Conservation (phyloP, 2,797 vertebrate genomes). For the Tarsius wallacei region DNA sequence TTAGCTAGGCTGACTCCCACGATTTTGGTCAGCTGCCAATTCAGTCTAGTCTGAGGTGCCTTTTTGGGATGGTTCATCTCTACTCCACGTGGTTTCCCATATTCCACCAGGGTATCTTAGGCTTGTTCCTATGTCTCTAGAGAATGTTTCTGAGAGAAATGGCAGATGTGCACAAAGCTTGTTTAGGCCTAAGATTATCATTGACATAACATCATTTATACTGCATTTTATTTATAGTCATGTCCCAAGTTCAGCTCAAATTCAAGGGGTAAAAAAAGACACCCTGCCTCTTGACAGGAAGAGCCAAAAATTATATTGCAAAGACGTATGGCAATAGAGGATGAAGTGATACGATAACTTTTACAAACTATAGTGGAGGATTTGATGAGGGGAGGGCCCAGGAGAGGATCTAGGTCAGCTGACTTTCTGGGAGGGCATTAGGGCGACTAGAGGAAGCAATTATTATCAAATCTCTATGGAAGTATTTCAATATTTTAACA, state of each 20-base stretch:
- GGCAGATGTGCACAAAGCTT: neutral
- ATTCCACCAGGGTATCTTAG: neutral
- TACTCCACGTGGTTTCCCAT: neutral
- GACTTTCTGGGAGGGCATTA: neutral
- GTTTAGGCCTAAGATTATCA: neutral
- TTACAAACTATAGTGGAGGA: neutral
- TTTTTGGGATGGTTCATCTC: neutral
- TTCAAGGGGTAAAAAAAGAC: neutral
- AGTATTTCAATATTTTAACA: neutral
- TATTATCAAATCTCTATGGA: neutral
- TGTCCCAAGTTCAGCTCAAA: neutral
- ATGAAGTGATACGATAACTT: neutral
- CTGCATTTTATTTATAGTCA: neutral
- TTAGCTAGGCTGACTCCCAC: neutral
- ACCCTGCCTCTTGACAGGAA: neutral
- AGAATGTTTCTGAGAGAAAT: neutral
- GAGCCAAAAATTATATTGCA: neutral
- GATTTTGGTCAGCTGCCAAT: neutral
- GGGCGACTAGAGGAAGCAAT: neutral
- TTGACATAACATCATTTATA: neutral
- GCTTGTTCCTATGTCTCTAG: neutral
- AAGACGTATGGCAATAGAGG: neutral
- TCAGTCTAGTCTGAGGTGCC: neutral
- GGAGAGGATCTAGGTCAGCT: neutral
- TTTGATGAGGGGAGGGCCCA: neutral